Conservation (phyloP, 2,797 vertebrate genomes). For the Chaenodraco wilsoni region DNA sequence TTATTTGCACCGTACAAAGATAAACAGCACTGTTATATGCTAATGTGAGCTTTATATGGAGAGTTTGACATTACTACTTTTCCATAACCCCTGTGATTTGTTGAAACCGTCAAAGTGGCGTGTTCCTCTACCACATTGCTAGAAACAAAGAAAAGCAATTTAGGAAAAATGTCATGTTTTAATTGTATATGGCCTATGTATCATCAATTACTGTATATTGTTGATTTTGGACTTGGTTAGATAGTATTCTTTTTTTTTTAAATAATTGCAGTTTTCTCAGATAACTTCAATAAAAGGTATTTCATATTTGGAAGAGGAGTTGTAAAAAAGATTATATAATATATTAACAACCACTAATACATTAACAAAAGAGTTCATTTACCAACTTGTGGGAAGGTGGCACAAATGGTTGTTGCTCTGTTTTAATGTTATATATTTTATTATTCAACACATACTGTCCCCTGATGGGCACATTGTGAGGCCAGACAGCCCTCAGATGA, state of each 20-base stretch:
- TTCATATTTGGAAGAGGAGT: too few relatives aligned
- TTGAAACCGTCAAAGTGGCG: slow-evolving; percentile 2
- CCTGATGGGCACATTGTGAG: slow-evolving; percentile 7
- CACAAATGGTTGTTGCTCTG: not conserved
- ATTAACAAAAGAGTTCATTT: too few relatives aligned
- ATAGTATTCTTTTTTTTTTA: not conserved
- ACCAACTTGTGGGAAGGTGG: not conserved
- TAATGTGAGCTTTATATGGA: slow-evolving; percentile 30
- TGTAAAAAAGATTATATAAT: too few relatives aligned
- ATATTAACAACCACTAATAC: too few relatives aligned
- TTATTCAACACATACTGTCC: slow-evolving; percentile 27
- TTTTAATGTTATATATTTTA: slow-evolving; percentile 2
- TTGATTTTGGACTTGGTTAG: not conserved
- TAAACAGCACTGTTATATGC: slow-evolving; percentile 41
- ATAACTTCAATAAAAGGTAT: not conserved
- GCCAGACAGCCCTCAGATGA: slow-evolving; percentile 46
- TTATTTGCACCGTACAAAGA: slow-evolving; percentile 31
- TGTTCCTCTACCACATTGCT: not conserved
- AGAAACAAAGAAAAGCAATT: not conserved
- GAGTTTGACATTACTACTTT: slow-evolving; percentile 20
- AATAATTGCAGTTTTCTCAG: not conserved
- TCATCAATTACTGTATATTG: not conserved
- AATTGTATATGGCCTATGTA: not conserved
- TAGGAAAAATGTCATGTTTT: not conserved
- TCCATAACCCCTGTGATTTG: slow-evolving; percentile 7